Conservation (phyloP, 1,140 invertebrate genomes). For the Amyelois transitella region DNA sequence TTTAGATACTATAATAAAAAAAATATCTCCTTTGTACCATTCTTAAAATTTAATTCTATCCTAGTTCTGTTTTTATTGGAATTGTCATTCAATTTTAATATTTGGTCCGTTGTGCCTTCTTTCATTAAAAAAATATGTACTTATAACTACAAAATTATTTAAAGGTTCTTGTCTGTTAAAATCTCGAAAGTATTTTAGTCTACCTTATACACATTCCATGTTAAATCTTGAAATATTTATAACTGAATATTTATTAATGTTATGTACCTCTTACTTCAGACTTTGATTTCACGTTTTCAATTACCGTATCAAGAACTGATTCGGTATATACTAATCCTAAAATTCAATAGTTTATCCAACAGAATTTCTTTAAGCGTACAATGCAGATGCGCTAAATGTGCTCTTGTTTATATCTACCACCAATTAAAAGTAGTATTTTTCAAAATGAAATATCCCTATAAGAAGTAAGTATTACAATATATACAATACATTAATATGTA, state of each 20-base stretch:
- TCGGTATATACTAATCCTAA: too few species aligned
- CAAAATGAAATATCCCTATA: too few species aligned
- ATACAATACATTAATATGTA: too few species aligned
- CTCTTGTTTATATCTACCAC: too few species aligned
- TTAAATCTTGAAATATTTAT: slow-evolving; percentile 28
- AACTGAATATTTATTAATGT: slow-evolving; percentile 30
- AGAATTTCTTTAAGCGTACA: too few species aligned
- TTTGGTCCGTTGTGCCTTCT: slow-evolving; percentile 34
- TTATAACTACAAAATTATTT: slow-evolving; percentile 15
- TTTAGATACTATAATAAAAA: not conserved
- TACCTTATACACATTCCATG: slow-evolving; percentile 32
- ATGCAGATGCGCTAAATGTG: too few species aligned
- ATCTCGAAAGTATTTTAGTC: not conserved
- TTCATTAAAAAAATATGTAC: slow-evolving; percentile 20
- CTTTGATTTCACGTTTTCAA: too few species aligned
- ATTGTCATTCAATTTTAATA: slow-evolving; percentile 4
- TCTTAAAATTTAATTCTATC: not conserved
- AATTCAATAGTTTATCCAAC: too few species aligned
- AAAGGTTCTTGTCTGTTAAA: not conserved
- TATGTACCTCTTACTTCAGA: slow-evolving; percentile 1
- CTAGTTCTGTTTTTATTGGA: not conserved
- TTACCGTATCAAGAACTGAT: too few species aligned
- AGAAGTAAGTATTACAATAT: too few species aligned
- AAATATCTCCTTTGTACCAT: not conserved
- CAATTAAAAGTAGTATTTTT: too few species aligned